A percentile compares a stretch with the other conserved stretches of the same genome.
These are phyloP conservation scores for Slavum lentiscoides DNA, from an alignment of 2,888 invertebrate genomes.

Conservation along the genomic window DNA sequence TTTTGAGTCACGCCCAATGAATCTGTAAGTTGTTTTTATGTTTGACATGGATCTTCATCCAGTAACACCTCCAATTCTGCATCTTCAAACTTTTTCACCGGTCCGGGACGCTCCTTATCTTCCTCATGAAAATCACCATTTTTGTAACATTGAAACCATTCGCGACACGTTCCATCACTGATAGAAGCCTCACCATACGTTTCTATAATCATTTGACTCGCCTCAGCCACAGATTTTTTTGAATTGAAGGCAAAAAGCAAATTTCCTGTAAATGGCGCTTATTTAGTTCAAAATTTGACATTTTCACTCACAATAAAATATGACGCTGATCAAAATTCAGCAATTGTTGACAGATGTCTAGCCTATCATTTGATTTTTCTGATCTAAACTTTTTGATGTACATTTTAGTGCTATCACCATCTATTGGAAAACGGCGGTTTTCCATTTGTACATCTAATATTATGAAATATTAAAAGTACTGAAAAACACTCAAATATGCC, in stretches of 20 bases:
- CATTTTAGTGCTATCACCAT: too few species aligned
- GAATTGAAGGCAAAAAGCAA: background rate
- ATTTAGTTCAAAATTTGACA: background rate
- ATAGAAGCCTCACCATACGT: background rate
- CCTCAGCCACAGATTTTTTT: conserved; percentile 8
- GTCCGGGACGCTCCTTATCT: background rate
- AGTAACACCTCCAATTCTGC: conserved; percentile 9
- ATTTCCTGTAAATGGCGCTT: background rate
- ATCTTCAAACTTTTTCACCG: conserved; percentile 3
- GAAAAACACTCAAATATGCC: too few species aligned
- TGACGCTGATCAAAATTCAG: too few species aligned
- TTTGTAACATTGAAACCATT: background rate
- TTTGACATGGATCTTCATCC: background rate
- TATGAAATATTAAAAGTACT: too few species aligned
- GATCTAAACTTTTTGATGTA: too few species aligned
- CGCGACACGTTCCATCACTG: background rate
- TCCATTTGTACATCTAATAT: too few species aligned
- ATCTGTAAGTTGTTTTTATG: background rate
- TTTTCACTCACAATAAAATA: background rate
- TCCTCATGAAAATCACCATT: background rate
- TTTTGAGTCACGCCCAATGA: background rate
- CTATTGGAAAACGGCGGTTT: too few species aligned
- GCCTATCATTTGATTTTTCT: too few species aligned
- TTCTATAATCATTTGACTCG: background rate
- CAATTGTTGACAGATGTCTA: too few species aligned